Conservation (phyloP, 1,140 invertebrate genomes). For the Odontomachus brunneus region DNA sequence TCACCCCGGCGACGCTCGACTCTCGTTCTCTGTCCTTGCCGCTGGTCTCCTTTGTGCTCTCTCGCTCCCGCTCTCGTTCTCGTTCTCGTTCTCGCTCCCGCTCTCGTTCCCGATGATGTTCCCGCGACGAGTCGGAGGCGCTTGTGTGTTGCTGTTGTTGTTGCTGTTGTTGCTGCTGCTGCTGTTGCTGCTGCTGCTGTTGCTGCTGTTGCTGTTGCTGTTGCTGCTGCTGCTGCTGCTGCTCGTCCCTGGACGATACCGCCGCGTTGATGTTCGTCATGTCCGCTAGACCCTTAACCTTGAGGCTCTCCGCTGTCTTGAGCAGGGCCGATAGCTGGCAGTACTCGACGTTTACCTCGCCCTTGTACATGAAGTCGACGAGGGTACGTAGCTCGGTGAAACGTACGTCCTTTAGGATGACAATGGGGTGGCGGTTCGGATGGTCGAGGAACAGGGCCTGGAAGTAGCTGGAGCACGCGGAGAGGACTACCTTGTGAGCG, state of each 20-base stretch:
- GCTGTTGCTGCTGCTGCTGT: conserved; percentile 55
- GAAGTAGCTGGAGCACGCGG: conserved; percentile 97
- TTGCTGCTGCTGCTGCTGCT: conserved; percentile 74
- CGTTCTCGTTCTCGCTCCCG: conserved; percentile 70
- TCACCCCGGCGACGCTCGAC: conserved; percentile 64
- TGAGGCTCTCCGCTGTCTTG: conserved; percentile 96
- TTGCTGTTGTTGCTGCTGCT: conserved; percentile 55
- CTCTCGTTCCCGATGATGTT: conserved; percentile 64
- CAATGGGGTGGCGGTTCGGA: conserved; percentile 95
- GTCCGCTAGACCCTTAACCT: conserved; percentile 95
- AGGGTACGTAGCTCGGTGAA: conserved; percentile 95
- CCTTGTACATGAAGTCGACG: conserved; percentile 98
- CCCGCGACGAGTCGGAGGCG: conserved; percentile 59
- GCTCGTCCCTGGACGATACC: conserved; percentile 80
- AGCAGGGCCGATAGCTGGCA: conserved; percentile 95
- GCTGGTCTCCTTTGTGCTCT: conserved; percentile 64
- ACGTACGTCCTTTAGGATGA: conserved; percentile 96
- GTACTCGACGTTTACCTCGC: conserved; percentile 97
- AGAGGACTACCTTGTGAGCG: conserved; percentile 97
- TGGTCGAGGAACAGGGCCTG: conserved; percentile 95
- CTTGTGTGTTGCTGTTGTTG: conserved; percentile 65
- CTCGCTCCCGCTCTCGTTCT: conserved; percentile 59
- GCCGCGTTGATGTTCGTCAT: conserved; percentile 92
- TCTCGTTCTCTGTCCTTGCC: conserved; percentile 70
- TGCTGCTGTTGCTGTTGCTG: conserved; percentile 73